These are phyloP conservation scores for Periophthalmodon schlosseri DNA, from an alignment of 2,113 vertebrate species.

Conservation along the genomic window DNA sequence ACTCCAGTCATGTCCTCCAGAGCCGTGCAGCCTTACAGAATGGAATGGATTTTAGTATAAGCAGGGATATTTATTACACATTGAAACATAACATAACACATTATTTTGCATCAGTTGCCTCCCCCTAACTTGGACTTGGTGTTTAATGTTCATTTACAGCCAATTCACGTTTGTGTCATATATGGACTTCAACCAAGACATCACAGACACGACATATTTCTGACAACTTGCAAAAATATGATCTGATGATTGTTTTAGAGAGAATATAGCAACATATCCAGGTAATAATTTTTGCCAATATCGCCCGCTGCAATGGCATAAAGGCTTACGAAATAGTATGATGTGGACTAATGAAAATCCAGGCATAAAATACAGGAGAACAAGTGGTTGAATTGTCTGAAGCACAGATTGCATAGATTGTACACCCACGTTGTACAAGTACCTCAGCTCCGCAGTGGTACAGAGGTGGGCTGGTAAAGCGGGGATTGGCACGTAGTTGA, in stretches of 20 bases:
- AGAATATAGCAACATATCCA: no score
- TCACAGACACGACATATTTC: no score
- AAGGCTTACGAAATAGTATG: not conserved
- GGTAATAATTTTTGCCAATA: no score
- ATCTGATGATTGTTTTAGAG: no score
- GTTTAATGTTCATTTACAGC: no score
- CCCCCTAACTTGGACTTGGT: no score
- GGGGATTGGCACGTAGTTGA: not conserved
- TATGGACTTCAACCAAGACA: no score
- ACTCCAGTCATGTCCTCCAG: slow-evolving; percentile 47
- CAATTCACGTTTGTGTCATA: no score
- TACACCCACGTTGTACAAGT: not conserved
- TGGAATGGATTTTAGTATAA: slow-evolving; percentile 26
- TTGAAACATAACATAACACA: slow-evolving; percentile 7
- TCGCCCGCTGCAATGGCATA: not conserved
- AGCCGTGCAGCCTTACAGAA: slow-evolving; percentile 36
- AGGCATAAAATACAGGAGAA: not conserved
- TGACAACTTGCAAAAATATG: no score
- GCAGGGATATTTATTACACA: slow-evolving; percentile 15
- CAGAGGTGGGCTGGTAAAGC: not conserved
- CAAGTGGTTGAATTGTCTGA: not conserved
- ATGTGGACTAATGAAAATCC: not conserved
- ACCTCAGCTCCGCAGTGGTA: not conserved
- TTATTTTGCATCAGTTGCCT: no score
- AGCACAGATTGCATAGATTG: not conserved